Evolutionary conservation across 1,140 invertebrate species (phyloP), one percentile per base, ranked within the genome.

Genomic region (Theocolax elegans): DNA sequence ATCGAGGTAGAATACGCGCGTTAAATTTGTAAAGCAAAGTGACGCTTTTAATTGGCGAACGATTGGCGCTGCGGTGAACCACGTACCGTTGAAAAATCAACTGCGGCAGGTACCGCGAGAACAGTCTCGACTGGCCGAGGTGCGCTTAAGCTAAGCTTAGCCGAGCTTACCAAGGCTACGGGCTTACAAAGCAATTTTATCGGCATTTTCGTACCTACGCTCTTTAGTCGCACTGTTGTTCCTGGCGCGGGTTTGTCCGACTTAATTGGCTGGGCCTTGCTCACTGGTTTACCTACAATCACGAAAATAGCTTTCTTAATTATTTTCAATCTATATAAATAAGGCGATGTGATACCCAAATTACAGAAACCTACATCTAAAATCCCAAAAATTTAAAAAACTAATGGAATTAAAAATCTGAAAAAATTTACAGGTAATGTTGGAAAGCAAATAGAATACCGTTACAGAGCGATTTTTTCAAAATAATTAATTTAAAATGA

Each of bases 11-110:
- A n/a, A n/a, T n/a, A n/a, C n/a, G n/a, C n/a, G n/a, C n/a, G n/a
- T n/a, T n/a, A n/a, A n/a, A n/a, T n/a, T 35, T 25, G 8, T 17
- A 35, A 49, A 48, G 27, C 2, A 38, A 51, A 44, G n/a, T 31
- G n/a, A 10, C 27, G 27, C 51, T 78, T 83, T 86, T 85, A 86
- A 85, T 87, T 87, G 64, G 78, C 81, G 69, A 83, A 68, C 71
- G 81, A 81, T 75, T 83, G 84, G 56, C 15, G 72, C 65, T 25
- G 72, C 77, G 83, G 78, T 68, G 80, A 76, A 70, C 82, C 78
- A 74, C 83, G 82, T 67, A 85, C 81, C 65, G 83, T 80, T n/a
- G n/a, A n/a, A 56, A 86, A 82, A 64, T 85, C 85, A 38, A 82
- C 81, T 56, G 85, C 12, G 1, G 79, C 35, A 80, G 81, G 73